phyloP scores from a whole-genome alignment of 92 coral and sea anemone genomes.

The Zoanthus sansibaricus region DNA sequence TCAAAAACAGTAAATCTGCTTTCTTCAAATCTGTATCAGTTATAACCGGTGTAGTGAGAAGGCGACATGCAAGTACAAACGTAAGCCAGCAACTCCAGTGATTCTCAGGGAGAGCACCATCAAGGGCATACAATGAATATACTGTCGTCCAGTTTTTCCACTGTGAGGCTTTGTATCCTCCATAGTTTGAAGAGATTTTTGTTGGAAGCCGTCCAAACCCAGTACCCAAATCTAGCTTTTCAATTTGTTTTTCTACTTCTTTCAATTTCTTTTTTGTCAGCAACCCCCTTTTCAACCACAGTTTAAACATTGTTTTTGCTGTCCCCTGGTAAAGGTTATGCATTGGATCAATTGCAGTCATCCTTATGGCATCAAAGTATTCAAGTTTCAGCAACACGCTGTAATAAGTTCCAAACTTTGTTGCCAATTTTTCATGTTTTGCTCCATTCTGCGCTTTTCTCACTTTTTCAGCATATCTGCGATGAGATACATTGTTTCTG shows the following conservation, averaged over 20 bases:
- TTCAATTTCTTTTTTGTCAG: too few relatives aligned
- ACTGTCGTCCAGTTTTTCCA: background rate
- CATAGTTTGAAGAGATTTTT: slow-evolving; percentile 6
- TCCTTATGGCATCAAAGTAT: slow-evolving; percentile 69
- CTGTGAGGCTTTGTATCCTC: background rate
- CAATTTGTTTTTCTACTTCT: background rate
- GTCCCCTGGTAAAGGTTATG: slow-evolving; percentile 64
- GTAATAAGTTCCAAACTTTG: slow-evolving; percentile 59
- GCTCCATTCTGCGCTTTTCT: slow-evolving; percentile 52
- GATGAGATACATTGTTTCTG: slow-evolving; percentile 32
- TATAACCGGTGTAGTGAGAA: too few relatives aligned
- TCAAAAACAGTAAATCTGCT: too few relatives aligned
- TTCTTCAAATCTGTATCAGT: too few relatives aligned
- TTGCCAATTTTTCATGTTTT: slow-evolving; percentile 53
- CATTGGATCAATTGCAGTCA: slow-evolving; percentile 72
- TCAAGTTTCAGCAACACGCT: slow-evolving; percentile 62
- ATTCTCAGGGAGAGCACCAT: background rate
- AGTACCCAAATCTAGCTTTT: background rate
- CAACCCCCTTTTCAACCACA: too few relatives aligned
- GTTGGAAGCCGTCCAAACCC: background rate
- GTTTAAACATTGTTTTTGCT: background rate
- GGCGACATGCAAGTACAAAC: slow-evolving; percentile 48
- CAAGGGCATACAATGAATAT: background rate
- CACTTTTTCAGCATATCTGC: slow-evolving; percentile 54
- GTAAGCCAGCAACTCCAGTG: slow-evolving; percentile 36